phyloP scores from a whole-genome alignment of 2,888 invertebrate genomes.

The Amblyteles armatorius region DNA sequence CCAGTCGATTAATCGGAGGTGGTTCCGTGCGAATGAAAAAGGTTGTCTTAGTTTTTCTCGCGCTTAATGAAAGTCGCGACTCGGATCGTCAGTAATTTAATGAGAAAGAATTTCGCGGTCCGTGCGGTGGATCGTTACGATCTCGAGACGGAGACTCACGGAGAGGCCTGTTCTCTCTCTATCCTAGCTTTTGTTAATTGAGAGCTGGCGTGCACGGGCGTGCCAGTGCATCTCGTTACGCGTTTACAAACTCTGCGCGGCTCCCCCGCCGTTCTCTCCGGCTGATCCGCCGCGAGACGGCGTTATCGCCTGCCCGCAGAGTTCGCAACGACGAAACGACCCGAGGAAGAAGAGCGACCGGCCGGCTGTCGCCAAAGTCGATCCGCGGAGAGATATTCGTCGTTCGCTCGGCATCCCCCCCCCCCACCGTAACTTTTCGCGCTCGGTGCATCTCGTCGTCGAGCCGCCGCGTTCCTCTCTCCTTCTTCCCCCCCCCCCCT shows the following conservation, averaged over 20 bases:
- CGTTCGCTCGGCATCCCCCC: slow-evolving; percentile 4
- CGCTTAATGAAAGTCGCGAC: too few relatives aligned
- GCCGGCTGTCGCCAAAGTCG: not conserved
- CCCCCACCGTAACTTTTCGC: not conserved
- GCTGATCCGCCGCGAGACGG: not conserved
- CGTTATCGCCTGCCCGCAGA: not conserved
- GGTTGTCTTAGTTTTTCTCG: too few relatives aligned
- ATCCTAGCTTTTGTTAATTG: slow-evolving; percentile 30
- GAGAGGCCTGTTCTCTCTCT: slow-evolving; percentile 9
- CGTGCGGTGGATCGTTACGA: not conserved
- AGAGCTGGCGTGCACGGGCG: slow-evolving; percentile 18
- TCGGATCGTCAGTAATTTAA: too few relatives aligned
- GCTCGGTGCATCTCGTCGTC: slow-evolving; percentile 12
- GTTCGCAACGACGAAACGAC: not conserved
- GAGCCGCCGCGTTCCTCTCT: not conserved
- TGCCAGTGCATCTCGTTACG: slow-evolving; percentile 51
- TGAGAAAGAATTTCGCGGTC: not conserved
- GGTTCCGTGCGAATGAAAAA: too few relatives aligned
- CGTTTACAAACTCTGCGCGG: slow-evolving; percentile 22
- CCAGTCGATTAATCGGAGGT: too few relatives aligned
- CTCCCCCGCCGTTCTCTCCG: not conserved
- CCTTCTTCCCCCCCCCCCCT: not conserved
- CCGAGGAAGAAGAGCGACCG: not conserved
- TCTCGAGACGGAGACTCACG: not conserved
- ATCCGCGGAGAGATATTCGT: slow-evolving; percentile 17